Evolutionary conservation across 2,113 vertebrate genomes (phyloP).

Genomic region (Chrysochloris asiatica): DNA sequence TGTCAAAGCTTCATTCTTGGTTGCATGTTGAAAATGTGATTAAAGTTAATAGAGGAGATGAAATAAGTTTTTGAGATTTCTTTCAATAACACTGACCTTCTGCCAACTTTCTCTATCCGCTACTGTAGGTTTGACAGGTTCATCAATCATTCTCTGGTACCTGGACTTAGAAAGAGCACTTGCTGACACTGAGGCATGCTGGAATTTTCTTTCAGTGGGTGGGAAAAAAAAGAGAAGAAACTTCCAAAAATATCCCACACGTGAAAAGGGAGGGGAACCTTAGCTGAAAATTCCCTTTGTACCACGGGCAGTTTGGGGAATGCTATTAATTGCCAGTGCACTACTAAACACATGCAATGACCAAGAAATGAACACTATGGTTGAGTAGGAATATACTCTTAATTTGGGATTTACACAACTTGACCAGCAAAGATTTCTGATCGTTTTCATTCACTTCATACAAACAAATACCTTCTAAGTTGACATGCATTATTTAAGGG

Average conservation of each 20-base stretch:
- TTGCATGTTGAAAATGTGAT: constrained; percentile 88
- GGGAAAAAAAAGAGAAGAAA: constrained; percentile 63
- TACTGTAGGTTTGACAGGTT: constrained; percentile 81
- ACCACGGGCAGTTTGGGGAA: constrained; percentile 59
- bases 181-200: constrained; percentile 78
- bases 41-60: constrained; percentile 87
- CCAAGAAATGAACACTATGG: background rate
- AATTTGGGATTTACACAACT: background rate
- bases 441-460: constrained; percentile 30
- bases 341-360: constrained; percentile 23
- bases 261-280: constrained; percentile 62
- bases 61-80: constrained; percentile 89
- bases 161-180: constrained; percentile 82
- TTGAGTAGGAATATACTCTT: background rate
- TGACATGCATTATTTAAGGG: background rate
- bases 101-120: constrained; percentile 85
- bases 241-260: constrained; percentile 77
- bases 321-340: constrained; percentile 18
- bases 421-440: background rate
- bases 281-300: constrained; percentile 74
- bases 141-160: constrained; percentile 86
- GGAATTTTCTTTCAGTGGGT: constrained; percentile 82
- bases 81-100: constrained; percentile 85
- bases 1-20: constrained; percentile 88
- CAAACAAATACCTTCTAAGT: constrained; percentile 44